These are phyloP conservation scores for Epinephelus awoara DNA, from an alignment of 2,797 vertebrate species.

Conservation along the genomic window DNA sequence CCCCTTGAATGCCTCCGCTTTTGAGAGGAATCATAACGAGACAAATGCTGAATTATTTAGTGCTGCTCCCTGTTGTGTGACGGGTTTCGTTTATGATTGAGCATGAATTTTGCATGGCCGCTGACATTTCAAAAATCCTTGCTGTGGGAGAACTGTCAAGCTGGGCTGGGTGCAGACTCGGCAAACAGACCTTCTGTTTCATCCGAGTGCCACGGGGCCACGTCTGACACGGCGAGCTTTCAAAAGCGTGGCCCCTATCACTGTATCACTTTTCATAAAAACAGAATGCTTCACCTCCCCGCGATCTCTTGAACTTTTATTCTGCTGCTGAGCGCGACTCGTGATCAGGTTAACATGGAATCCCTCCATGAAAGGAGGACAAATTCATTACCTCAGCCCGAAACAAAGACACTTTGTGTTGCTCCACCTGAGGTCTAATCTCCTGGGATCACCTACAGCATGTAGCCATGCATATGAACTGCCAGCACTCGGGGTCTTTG, in stretches of 20 bases:
- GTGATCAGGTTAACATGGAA: slow-evolving; percentile 71
- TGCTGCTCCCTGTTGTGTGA: slow-evolving; percentile 69
- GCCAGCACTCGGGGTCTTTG: slow-evolving; percentile 33
- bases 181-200: slow-evolving; percentile 58
- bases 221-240: slow-evolving; percentile 60
- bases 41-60: slow-evolving; percentile 85
- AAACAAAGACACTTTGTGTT: slow-evolving; percentile 58
- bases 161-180: slow-evolving; percentile 38
- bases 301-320: slow-evolving; percentile 79
- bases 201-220: slow-evolving; percentile 33
- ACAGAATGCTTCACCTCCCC: slow-evolving; percentile 80
- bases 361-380: slow-evolving; percentile 59
- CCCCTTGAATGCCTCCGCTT: slow-evolving; percentile 66
- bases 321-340: slow-evolving; percentile 53
- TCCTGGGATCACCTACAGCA: slow-evolving; percentile 47
- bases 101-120: slow-evolving; percentile 87
- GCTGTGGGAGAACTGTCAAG: slow-evolving; percentile 42
- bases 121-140: slow-evolving; percentile 80
- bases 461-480: slow-evolving; percentile 21
- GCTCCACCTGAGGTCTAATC: slow-evolving; percentile 56
- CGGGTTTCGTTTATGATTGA: slow-evolving; percentile 80
- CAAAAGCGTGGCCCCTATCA: slow-evolving; percentile 46
- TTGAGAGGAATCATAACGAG: slow-evolving; percentile 76
- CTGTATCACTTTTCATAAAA: slow-evolving; percentile 81
- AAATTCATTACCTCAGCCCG: slow-evolving; percentile 65